phyloP scores from a whole-genome alignment of 1,140 invertebrate genomes.

The Zaprionus africanus region DNA sequence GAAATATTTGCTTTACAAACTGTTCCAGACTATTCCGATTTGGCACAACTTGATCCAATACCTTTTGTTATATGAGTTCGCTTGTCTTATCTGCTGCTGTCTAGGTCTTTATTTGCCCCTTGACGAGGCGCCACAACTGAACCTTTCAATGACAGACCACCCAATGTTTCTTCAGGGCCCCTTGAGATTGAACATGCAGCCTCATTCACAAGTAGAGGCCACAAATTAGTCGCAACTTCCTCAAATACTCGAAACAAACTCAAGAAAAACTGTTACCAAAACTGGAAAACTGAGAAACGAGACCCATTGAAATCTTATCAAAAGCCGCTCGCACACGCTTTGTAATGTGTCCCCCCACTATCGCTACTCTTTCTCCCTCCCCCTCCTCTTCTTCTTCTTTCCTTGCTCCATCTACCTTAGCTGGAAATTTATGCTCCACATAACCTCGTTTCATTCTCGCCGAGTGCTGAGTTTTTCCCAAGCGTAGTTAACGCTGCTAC shows the following conservation, averaged over 20 bases:
- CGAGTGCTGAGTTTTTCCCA: constrained; percentile 33
- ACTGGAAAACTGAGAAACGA: constrained; percentile 32
- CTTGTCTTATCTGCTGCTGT: background rate
- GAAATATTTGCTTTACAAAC: background rate
- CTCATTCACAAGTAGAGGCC: constrained; percentile 51
- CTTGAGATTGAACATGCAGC: constrained; percentile 54
- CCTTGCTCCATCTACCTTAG: constrained; percentile 1
- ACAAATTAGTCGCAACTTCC: constrained; percentile 62
- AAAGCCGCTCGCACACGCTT: constrained; percentile 41
- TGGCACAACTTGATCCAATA: background rate
- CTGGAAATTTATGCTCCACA: constrained; percentile 67
- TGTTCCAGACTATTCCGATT: background rate
- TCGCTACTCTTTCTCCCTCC: constrained; percentile 30
- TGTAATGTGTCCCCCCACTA: constrained; percentile 41
- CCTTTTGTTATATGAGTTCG: background rate
- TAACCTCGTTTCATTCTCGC: constrained; percentile 71
- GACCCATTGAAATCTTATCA: constrained; percentile 70
- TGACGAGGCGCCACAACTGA: constrained; percentile 38
- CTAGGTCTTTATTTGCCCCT: background rate
- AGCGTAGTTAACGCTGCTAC: constrained; percentile 52
- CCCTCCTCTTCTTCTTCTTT: background rate
- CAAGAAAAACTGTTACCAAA: constrained; percentile 10
- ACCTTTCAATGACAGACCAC: constrained; percentile 34
- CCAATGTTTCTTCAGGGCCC: constrained; percentile 44
- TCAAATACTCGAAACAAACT: constrained; percentile 1